Conservation (phyloP, 2,113 vertebrate species). For the Corapipo altera region DNA sequence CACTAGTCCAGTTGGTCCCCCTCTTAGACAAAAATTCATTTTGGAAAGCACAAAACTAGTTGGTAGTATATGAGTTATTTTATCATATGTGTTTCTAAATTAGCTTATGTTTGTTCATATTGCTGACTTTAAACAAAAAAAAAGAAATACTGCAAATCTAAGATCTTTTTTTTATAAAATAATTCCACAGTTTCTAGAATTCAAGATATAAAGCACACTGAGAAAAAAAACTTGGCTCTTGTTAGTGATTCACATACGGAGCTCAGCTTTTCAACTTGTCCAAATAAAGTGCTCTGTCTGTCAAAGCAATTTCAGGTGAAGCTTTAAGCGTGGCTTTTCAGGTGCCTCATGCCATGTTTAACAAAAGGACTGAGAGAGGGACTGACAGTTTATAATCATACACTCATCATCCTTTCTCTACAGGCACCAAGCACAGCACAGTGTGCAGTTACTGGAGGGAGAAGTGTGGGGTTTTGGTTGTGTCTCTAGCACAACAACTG, state of each 20-base stretch:
- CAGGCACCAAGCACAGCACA: neutral
- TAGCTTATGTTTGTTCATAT: neutral
- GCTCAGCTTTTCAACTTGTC: neutral
- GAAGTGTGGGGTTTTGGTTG: neutral
- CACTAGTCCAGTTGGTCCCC: neutral
- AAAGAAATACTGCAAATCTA: neutral
- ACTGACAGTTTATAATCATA: neutral
- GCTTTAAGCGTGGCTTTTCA: neutral
- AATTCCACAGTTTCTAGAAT: neutral
- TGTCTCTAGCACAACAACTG: neutral
- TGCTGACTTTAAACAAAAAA: neutral
- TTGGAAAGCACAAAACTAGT: neutral
- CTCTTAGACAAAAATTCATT: neutral
- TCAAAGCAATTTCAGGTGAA: neutral
- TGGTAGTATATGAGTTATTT: neutral
- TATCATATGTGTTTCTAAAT: neutral
- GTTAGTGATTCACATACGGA: rapidly evolving
- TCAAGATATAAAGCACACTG: neutral
- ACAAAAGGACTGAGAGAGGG: neutral
- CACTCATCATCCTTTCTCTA: neutral
- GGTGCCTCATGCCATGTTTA: neutral
- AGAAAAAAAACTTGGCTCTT: neutral
- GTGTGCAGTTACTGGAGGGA: neutral
- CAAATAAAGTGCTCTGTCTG: neutral
- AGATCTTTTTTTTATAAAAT: neutral